Conservation (phyloP, 2,888 invertebrate genomes). For the Scaptomyza tumidula region DNA sequence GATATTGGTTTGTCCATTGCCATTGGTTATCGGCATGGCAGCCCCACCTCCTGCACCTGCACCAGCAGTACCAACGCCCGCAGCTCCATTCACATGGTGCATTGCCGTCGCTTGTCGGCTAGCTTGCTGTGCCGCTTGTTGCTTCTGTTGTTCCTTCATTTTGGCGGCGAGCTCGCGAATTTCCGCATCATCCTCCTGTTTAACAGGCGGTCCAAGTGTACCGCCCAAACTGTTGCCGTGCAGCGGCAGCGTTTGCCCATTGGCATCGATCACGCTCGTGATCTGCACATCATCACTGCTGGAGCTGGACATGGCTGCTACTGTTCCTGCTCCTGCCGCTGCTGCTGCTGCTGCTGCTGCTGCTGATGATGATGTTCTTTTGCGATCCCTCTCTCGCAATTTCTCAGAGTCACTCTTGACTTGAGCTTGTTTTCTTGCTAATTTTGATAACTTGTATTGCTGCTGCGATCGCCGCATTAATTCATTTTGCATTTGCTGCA, state of each 20-base stretch:
- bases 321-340: constrained; percentile 4
- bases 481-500: constrained; percentile 50
- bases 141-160: constrained; percentile 92
- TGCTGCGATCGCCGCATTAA: constrained; percentile 37
- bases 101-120: constrained; percentile 62
- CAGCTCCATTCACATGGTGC: constrained; percentile 57
- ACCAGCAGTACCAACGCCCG: constrained; percentile 24
- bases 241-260: constrained; percentile 82
- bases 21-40: constrained; percentile 68
- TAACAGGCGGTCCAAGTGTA: constrained; percentile 75
- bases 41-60: constrained; percentile 21
- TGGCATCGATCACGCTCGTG: constrained; percentile 81
- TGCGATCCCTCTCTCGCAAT: constrained; percentile 17
- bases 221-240: constrained; percentile 82
- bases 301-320: constrained; percentile 55
- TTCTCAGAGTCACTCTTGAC: constrained; percentile 18
- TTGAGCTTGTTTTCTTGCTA: constrained; percentile 5
- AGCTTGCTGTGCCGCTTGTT: constrained; percentile 82
- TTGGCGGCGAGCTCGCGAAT: constrained; percentile 94
- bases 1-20: constrained; percentile 86
- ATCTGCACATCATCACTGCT: constrained; percentile 77
- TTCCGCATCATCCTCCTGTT: constrained; percentile 91
- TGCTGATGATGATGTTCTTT: background rate
- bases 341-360: constrained; percentile 5
- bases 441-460: constrained; percentile 20